Evolutionary conservation across 2,888 invertebrate species (phyloP).

Genomic region (Cerastis rubricosa): DNA sequence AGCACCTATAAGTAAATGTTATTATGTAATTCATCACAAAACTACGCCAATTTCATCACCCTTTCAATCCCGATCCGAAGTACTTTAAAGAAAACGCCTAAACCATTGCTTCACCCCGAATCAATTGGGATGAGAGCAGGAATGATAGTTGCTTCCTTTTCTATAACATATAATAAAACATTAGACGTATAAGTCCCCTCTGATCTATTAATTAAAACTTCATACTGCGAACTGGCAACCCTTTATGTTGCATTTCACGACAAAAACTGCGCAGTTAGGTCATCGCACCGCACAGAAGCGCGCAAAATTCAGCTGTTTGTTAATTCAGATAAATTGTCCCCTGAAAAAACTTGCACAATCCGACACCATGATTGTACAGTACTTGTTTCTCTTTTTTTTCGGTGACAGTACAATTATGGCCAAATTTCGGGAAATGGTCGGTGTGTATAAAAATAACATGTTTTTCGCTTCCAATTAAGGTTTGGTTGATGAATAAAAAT

Average conservation of each 20-base stretch:
- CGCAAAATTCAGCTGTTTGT: slow-evolving; percentile 58
- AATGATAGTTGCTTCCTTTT: not conserved
- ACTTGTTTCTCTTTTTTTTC: slow-evolving; percentile 51
- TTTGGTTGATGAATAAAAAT: slow-evolving; percentile 36
- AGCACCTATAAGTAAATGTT: not conserved
- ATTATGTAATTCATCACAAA: not conserved
- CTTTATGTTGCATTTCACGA: slow-evolving; percentile 24
- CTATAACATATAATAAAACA: not conserved
- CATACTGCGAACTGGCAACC: slow-evolving; percentile 14
- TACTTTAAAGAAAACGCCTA: not conserved
- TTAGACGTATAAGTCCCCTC: not conserved
- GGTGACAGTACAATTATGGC: slow-evolving; percentile 32
- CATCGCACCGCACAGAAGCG: slow-evolving; percentile 49
- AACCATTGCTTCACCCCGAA: not conserved
- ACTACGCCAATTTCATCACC: not conserved
- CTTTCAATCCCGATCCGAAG: not conserved
- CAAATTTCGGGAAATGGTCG: slow-evolving; percentile 25
- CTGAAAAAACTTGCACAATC: slow-evolving; percentile 58
- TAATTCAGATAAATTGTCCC: slow-evolving; percentile 58
- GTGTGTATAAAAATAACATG: slow-evolving; percentile 35
- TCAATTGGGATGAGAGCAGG: not conserved
- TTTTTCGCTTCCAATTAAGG: not conserved
- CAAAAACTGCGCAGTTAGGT: slow-evolving; percentile 55
- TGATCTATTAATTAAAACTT: not conserved
- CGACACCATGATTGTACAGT: slow-evolving; percentile 46